A percentile compares a stretch with the other conserved stretches of the same genome.
Evolutionary conservation across 2,888 invertebrate genomes (phyloP).

Genomic region (Lapara coniferarum): DNA sequence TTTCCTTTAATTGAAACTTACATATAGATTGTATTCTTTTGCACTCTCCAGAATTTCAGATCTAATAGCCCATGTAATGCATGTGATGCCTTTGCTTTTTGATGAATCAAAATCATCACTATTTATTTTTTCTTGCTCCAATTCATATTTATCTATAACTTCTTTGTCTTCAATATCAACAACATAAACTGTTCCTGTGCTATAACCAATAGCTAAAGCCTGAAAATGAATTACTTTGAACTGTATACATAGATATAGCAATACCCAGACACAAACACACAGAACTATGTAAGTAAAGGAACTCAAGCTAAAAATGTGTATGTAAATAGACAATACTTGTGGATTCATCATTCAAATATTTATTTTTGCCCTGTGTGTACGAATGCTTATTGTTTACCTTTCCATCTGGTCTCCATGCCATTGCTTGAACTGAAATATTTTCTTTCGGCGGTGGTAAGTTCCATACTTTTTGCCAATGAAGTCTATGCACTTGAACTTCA

Average conservation of each 20-base stretch:
- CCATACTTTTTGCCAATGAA: conserved; percentile 98
- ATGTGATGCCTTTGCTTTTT: conserved; percentile 86
- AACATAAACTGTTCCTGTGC: conserved; percentile 87
- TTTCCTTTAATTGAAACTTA: conserved; percentile 47
- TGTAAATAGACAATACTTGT: not conserved
- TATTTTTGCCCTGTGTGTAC: no score
- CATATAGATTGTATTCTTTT: conserved; percentile 74
- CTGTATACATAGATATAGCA: not conserved
- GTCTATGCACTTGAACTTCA: conserved; percentile 93
- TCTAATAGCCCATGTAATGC: conserved; percentile 88
- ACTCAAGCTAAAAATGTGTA: conserved; percentile 60
- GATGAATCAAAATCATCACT: conserved; percentile 71
- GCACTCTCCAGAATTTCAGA: conserved; percentile 73
- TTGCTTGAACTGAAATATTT: conserved; percentile 87
- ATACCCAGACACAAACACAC: no score
- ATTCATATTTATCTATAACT: conserved; percentile 86
- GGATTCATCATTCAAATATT: no score
- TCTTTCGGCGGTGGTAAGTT: conserved; percentile 90
- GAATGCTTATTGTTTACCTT: conserved; percentile 82
- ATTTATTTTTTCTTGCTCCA: conserved; percentile 58
- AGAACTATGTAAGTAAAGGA: not conserved
- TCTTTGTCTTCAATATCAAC: conserved; percentile 95
- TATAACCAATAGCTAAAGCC: conserved; percentile 88
- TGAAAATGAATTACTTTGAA: conserved; percentile 53
- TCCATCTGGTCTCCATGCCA: conserved; percentile 98